Percentiles rank a stretch among this genome's conserved stretches.
phyloP scores from a whole-genome alignment of 2,113 vertebrate genomes.

The Calidris pugnax region DNA sequence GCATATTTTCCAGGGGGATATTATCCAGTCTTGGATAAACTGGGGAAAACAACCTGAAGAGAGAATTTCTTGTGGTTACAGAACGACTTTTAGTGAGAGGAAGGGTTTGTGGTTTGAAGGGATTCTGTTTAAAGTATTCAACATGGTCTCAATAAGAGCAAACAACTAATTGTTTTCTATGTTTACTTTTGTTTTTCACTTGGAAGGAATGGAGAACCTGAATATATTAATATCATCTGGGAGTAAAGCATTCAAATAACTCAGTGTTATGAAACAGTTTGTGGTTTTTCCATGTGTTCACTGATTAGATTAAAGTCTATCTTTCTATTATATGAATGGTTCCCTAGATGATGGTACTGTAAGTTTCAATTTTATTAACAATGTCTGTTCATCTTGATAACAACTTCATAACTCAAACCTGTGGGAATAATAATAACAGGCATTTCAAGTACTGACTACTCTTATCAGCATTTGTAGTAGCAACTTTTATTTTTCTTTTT shows the following conservation, averaged over 20 bases:
- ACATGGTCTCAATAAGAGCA: not conserved
- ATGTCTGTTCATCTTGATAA: constrained; percentile 45
- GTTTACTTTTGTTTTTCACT: constrained; percentile 17
- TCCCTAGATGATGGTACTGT: constrained; percentile 25
- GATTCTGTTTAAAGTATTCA: not conserved
- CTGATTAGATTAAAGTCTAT: constrained; percentile 49
- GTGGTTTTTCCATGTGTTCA: not conserved
- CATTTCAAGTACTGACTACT: not conserved
- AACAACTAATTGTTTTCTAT: not conserved
- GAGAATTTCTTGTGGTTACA: not conserved
- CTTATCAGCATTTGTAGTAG: constrained; percentile 6
- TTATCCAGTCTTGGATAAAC: not conserved
- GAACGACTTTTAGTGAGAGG: not conserved
- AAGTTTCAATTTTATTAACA: constrained; percentile 64
- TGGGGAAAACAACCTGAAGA: not conserved
- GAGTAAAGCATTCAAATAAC: constrained; percentile 15
- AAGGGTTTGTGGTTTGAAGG: not conserved
- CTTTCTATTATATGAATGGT: constrained; percentile 26
- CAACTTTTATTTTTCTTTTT: not conserved
- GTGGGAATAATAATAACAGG: constrained; percentile 37
- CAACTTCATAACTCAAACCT: not conserved
- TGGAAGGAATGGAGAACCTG: not conserved
- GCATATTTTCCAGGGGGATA: not conserved
- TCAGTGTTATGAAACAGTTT: not conserved
- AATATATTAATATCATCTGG: not conserved